Evolutionary conservation across 2,888 invertebrate genomes (phyloP), one percentile per base, ranked within the genome.

Genomic region (Dicroscelio sp.): DNA sequence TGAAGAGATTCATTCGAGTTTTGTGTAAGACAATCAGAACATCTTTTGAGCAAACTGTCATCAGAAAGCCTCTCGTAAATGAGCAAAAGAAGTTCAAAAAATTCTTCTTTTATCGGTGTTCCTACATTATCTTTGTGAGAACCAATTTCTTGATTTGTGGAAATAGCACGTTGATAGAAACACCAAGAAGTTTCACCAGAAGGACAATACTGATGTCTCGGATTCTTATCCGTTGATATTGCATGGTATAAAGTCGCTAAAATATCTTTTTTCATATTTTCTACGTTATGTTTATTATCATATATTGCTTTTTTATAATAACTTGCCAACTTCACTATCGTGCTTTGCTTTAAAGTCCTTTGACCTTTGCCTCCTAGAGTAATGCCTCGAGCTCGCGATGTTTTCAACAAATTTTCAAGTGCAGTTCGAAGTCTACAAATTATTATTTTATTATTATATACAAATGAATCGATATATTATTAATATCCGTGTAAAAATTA

Each of bases 211-310:
- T 48, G 31, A 65, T 88, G 88, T 25, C 55, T 27, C 23, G 73
- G 88, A 55, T 69, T 84, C n/a, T 88, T 38, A 35, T 90, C 76
- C 14, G 88, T 90, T 3, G 92, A 88, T 33, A 75, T 27, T 35
- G 79, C 63, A 58, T 55, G 55, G 38, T 86, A 48, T 2, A 87
- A 65, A 14, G 88, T 90, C 0, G 88, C 88, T 27, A 43, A 90
- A 8, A 55, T 55, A 20, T 5, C n/a, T 20, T 55, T 55, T n/a
- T 55, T 55, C 55, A 55, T 55, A 17, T 23, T 1, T 55, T 23
- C 20, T 4, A 75, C 75, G 33, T 75, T 30, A 30, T 27, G 14
- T 23, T 71, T 43, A 27, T 65, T 65, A 33, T 31, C 65, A 33
- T 65, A 65, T 25, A 65, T 65, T 31, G 65, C 65, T 33, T 33